These are phyloP conservation scores for Scolopax rusticola DNA, from an alignment of 2,797 vertebrate species.

Conservation along the genomic window DNA sequence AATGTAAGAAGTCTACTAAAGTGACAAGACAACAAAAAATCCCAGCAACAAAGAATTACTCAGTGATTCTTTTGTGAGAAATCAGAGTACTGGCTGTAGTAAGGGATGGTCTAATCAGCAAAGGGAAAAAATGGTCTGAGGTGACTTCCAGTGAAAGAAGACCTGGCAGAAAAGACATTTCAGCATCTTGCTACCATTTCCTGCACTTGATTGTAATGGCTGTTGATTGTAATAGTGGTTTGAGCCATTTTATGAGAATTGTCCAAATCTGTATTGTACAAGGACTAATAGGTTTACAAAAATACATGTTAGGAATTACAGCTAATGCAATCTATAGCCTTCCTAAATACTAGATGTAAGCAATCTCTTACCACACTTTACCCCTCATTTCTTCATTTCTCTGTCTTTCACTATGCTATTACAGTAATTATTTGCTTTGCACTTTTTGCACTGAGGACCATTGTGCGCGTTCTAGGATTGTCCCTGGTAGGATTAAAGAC, in stretches of 20 bases:
- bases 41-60: not conserved
- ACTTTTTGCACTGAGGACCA: conserved; percentile 34
- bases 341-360: conserved; percentile 48
- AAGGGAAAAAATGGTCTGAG: conserved; percentile 33
- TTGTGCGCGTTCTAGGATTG: not conserved
- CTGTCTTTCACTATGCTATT: not conserved
- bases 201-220: conserved; percentile 76
- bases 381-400: not conserved
- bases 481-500: not conserved
- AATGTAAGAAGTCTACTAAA: not conserved
- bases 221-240: conserved; percentile 78
- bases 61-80: conserved; percentile 16
- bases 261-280: conserved; percentile 71
- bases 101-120: conserved; percentile 72
- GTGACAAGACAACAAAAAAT: not conserved
- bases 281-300: conserved; percentile 57
- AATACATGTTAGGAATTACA: conserved; percentile 37
- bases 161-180: conserved; percentile 69
- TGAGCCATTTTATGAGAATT: conserved; percentile 68
- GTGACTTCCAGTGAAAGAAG: conserved; percentile 58
- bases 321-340: conserved; percentile 52
- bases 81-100: conserved; percentile 35
- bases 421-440: conserved; percentile 56
- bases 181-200: conserved; percentile 63
- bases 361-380: conserved; percentile 1